These are phyloP conservation scores for Sminthopsis crassicaudata DNA, from an alignment of 2,113 vertebrate genomes.

Conservation along the genomic window DNA sequence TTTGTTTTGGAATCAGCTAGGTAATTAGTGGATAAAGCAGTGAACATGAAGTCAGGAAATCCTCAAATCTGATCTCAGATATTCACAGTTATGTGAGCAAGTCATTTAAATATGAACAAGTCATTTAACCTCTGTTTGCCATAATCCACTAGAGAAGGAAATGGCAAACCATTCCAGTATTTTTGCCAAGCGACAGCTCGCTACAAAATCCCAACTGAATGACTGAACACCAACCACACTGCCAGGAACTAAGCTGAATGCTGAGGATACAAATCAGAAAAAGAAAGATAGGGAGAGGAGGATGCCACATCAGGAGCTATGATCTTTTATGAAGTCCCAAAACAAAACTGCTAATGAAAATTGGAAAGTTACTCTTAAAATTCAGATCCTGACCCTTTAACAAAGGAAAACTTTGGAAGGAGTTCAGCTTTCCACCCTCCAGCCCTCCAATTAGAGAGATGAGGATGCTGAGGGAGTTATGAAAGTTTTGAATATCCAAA, in stretches of 20 bases:
- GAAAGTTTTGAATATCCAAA: not conserved
- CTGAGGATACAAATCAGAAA: not conserved
- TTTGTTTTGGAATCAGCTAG: not conserved
- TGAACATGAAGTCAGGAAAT: not conserved
- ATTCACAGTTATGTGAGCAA: not conserved
- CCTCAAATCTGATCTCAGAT: not conserved
- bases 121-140: not conserved
- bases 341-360: not conserved
- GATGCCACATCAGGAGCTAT: not conserved
- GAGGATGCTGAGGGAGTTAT: not conserved
- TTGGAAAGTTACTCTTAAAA: not conserved
- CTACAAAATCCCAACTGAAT: not conserved
- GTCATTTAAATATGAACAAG: not conserved
- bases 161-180: not conserved
- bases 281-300: not conserved
- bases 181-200: not conserved
- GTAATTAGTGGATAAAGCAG: not conserved
- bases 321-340: not conserved
- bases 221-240: not conserved
- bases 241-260: not conserved
- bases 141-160: not conserved
- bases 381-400: not conserved
- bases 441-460: not conserved
- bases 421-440: not conserved
- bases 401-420: not conserved